These are phyloP conservation scores for Amblyraja radiata DNA, from an alignment of 2,797 vertebrate species.

Conservation along the genomic window DNA sequence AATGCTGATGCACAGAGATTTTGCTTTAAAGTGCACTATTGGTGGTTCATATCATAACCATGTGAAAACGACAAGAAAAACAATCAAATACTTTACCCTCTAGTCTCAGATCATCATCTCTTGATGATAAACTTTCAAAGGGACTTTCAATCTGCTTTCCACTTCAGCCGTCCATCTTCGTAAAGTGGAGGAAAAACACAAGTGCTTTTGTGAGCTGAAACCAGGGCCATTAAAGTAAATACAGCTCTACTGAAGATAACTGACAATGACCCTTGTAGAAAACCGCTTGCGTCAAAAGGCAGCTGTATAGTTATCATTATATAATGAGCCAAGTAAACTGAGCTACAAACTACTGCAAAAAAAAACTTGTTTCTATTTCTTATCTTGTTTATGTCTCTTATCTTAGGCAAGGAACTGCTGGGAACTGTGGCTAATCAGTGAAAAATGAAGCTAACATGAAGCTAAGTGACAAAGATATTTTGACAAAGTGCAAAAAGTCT, in stretches of 20 bases:
- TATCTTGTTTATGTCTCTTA: not conserved
- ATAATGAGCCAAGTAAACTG: not conserved
- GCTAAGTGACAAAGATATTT: not conserved
- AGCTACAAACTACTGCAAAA: not conserved
- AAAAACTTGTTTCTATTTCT: not conserved
- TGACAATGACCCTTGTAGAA: not conserved
- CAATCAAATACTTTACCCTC: constrained; percentile 10
- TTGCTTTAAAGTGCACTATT: not conserved
- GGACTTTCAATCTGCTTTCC: not conserved
- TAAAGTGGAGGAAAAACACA: not conserved
- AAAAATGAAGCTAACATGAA: not conserved
- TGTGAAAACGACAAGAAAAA: not conserved
- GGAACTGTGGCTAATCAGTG: not conserved
- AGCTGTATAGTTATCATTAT: not conserved
- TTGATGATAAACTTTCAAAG: not conserved
- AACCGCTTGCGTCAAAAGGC: not conserved
- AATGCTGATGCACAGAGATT: not conserved
- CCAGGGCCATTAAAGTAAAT: constrained; percentile 2
- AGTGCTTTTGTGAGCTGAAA: not conserved
- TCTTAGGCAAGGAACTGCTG: not conserved
- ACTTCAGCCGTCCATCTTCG: constrained; percentile 15
- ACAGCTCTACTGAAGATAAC: not conserved
- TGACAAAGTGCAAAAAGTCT: not conserved
- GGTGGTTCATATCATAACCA: not conserved
- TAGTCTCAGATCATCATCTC: not conserved